Evolutionary conservation across 2,888 invertebrate genomes (phyloP), one percentile per base, ranked within the genome.

Genomic region (Tenthredo livida): DNA sequence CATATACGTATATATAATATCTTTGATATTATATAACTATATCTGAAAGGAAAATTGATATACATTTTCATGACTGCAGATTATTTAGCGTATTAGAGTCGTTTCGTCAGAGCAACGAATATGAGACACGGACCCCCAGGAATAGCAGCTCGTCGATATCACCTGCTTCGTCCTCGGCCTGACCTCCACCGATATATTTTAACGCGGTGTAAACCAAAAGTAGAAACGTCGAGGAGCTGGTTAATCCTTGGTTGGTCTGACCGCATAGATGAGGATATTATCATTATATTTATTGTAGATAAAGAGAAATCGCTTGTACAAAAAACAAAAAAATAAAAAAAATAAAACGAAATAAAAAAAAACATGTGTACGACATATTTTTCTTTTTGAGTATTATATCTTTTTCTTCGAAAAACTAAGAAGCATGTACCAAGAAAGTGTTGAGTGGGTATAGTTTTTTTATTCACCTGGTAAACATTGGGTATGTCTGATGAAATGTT

Each of bases 141-240:
- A 50, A 77, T 54, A 33, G 50, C 43, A 17, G 33, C 37, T 21
- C 58, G 80, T 80, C 80, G 40, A 80, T 80, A 80, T 40, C 61
- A 50, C 61, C 80, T 17, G 40, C 15, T 17, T 58, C 61, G 80
- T 80, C 80, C 80, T 80, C 80, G 80, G 61, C 80, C 80, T 80
- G 80, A 80, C 80, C 80, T 80, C 61, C 58, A 80, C 61, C 77
- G 77, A 54, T 54, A 80, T 33, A 77, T 77, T 54, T 61, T 21
- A 80, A 54, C 77, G 54, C 7, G 33, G 25, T 29, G 54, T n/a
- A 29, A 29, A 29, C 33, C 50, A 77, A 50, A 50, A 50, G 47
- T 77, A 73, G 40, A 73, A 21, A 73, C 43, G 73, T 73, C 67
- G 67, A 67, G 67, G 33, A 67, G 67, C 33, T 33, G 15, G 17